Evolutionary conservation across 1,140 invertebrate species (phyloP).

Genomic region (Neodiprion fabricii): DNA sequence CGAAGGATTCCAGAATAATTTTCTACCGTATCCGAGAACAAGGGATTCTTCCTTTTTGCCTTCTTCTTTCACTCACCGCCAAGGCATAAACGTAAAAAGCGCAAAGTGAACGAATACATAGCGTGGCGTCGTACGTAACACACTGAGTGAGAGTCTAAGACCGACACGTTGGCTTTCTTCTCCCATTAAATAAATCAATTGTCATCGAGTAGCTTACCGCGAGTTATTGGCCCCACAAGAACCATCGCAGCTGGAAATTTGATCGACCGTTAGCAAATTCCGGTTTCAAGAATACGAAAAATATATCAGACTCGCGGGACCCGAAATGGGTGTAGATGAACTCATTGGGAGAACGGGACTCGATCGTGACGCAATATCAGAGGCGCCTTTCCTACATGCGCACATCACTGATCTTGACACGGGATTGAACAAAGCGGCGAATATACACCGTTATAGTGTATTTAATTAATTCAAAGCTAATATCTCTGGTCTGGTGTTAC

Average conservation of each 20-base stretch:
- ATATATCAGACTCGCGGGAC: background rate
- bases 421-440: background rate
- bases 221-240: too few species aligned
- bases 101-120: too few species aligned
- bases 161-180: too few species aligned
- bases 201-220: too few species aligned
- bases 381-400: background rate
- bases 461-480: background rate
- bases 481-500: background rate
- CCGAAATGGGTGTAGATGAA: background rate
- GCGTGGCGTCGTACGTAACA: too few species aligned
- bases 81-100: too few species aligned
- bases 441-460: background rate
- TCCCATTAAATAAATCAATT: too few species aligned
- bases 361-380: background rate
- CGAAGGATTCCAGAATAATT: background rate
- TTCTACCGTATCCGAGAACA: background rate
- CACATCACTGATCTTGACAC: background rate
- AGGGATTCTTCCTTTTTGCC: background rate
- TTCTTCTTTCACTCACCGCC: too few species aligned
- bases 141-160: too few species aligned
- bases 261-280: too few species aligned
- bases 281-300: too few species aligned
- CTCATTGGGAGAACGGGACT: slow-evolving; percentile 1
- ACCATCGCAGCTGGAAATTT: too few species aligned